These are phyloP conservation scores for Blastobasis adustella DNA, from an alignment of 2,888 invertebrate species.

Conservation along the genomic window DNA sequence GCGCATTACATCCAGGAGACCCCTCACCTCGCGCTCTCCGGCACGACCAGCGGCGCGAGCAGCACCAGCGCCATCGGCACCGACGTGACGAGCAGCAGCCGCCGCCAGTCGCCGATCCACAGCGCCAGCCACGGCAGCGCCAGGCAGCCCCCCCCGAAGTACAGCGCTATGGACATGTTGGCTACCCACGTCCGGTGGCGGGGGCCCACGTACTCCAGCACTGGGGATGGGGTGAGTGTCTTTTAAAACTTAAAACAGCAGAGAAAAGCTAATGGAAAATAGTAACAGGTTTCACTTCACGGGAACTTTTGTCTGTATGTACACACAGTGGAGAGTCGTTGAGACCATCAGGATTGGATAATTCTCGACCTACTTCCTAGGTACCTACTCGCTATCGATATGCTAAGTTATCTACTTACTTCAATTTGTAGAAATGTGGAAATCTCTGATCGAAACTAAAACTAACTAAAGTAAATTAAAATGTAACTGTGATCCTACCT, in stretches of 20 bases:
- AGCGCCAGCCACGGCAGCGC: slow-evolving; percentile 64
- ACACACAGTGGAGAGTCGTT: too few species aligned
- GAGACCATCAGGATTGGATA: too few species aligned
- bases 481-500: slow-evolving; percentile 66
- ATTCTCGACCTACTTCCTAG: too few species aligned
- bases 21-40: slow-evolving; percentile 62
- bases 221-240: slow-evolving; percentile 20
- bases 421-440: too few species aligned
- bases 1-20: too few species aligned
- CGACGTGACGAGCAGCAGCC: slow-evolving; percentile 53
- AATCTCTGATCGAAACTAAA: too few species aligned
- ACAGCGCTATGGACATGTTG: slow-evolving; percentile 67
- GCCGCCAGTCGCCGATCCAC: slow-evolving; percentile 56
- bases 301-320: too few species aligned
- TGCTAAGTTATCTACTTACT: too few species aligned
- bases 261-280: neutral
- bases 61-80: slow-evolving; percentile 49
- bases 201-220: slow-evolving; percentile 66
- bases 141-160: slow-evolving; percentile 61
- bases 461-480: too few species aligned
- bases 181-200: slow-evolving; percentile 65
- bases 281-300: too few species aligned
- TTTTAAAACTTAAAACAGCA: neutral
- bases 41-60: slow-evolving; percentile 48
- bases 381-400: too few species aligned